phyloP scores from a whole-genome alignment of 2,888 invertebrate species.

The Synergus japonicus region DNA sequence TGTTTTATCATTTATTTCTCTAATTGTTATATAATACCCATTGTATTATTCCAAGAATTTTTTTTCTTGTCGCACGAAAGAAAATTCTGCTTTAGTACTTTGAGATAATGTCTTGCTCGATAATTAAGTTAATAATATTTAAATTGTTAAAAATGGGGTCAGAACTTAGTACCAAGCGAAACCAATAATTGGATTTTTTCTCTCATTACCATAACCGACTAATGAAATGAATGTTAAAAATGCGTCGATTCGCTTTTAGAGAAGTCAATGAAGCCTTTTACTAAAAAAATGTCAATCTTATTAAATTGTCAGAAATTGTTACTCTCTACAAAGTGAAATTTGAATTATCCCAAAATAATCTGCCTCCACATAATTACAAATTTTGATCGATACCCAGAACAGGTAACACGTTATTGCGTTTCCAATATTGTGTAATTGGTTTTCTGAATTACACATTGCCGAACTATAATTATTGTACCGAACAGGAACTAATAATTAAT shows the following conservation, averaged over 20 bases:
- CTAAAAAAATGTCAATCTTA: background rate
- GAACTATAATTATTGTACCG: too few relatives aligned
- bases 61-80: background rate
- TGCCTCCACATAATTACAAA: too few relatives aligned
- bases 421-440: too few relatives aligned
- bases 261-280: too few relatives aligned
- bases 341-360: too few relatives aligned
- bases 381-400: too few relatives aligned
- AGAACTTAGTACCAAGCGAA: background rate
- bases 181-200: slow-evolving; percentile 24
- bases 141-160: background rate
- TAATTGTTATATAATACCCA: background rate
- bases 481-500: too few relatives aligned
- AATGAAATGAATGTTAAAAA: background rate
- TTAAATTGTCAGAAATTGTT: background rate
- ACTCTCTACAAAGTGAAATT: too few relatives aligned
- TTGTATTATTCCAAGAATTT: too few relatives aligned
- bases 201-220: background rate
- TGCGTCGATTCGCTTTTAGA: background rate
- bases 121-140: background rate
- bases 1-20: background rate
- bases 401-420: too few relatives aligned
- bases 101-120: background rate
- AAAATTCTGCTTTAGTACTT: background rate
- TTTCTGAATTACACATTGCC: too few relatives aligned